A percentile compares a stretch with the other conserved stretches of the same genome.
Evolutionary conservation across 2,113 vertebrate species (phyloP).

Genomic region (Aspidoscelis tigris): DNA sequence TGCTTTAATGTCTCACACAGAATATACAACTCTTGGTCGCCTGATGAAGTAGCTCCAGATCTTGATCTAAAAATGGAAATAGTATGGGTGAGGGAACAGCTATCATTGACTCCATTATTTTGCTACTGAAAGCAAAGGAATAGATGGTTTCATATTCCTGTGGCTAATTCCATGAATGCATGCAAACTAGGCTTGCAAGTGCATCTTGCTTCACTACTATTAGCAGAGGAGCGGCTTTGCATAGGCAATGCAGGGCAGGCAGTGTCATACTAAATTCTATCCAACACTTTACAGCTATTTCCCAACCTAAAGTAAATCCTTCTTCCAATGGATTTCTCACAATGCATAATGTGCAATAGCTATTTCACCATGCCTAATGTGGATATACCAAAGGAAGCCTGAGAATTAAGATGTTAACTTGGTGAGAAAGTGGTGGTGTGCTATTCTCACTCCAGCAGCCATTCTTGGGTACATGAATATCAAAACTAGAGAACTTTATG

Average conservation of each 20-base stretch:
- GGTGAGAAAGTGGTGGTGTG: too few species aligned
- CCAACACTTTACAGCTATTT: background rate
- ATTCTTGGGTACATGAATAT: too few species aligned
- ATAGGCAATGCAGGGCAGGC: background rate
- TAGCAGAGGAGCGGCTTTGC: background rate
- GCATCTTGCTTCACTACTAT: background rate
- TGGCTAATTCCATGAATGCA: background rate
- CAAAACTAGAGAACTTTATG: too few species aligned
- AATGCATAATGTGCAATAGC: too few species aligned
- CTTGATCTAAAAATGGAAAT: background rate
- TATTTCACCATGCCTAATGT: too few species aligned
- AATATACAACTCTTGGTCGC: background rate
- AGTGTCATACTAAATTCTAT: background rate
- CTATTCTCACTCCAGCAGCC: too few species aligned
- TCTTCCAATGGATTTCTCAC: background rate
- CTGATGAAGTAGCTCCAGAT: conserved; percentile 3
- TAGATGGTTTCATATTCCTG: background rate
- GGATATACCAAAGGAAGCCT: too few species aligned
- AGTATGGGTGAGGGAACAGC: background rate
- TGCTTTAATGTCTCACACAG: conserved; percentile 11
- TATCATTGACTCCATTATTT: background rate
- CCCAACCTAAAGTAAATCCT: background rate
- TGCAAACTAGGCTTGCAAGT: background rate
- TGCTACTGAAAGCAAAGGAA: background rate
- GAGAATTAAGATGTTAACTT: too few species aligned